These are phyloP conservation scores for Solenodon paradoxus DNA, from an alignment of 2,113 vertebrate species.

Conservation along the genomic window DNA sequence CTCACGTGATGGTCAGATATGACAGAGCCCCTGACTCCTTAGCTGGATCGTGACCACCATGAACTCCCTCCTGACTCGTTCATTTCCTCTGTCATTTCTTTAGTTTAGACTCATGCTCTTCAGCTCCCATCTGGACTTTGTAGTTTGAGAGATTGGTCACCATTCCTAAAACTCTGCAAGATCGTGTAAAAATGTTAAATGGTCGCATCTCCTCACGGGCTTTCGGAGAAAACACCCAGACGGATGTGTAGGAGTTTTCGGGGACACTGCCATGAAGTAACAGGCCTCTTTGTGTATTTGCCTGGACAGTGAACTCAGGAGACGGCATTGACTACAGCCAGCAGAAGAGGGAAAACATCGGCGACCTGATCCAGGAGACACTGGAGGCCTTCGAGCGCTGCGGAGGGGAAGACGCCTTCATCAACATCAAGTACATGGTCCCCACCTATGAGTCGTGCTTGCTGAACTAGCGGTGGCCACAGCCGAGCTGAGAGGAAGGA, in stretches of 20 bases:
- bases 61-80: background rate
- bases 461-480: conserved; percentile 78
- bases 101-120: background rate
- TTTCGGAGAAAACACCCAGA: background rate
- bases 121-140: background rate
- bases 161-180: background rate
- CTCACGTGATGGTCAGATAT: accelerated
- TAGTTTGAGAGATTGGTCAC: background rate
- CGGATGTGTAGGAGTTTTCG: background rate
- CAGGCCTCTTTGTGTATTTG: conserved; percentile 59
- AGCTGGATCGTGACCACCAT: accelerated
- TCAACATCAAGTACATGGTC: conserved; percentile 98
- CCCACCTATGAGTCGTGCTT: conserved; percentile 95
- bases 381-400: conserved; percentile 92
- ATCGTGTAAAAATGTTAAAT: accelerated
- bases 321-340: conserved; percentile 94
- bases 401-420: conserved; percentile 91
- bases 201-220: background rate
- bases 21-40: background rate
- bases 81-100: accelerated
- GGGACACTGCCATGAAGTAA: background rate
- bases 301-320: conserved; percentile 88
- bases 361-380: conserved; percentile 94
- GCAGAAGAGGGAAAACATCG: conserved; percentile 92
- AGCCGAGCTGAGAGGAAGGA: background rate